phyloP scores from a whole-genome alignment of 2,797 vertebrate genomes.

The Leptoclinus maculatus region DNA sequence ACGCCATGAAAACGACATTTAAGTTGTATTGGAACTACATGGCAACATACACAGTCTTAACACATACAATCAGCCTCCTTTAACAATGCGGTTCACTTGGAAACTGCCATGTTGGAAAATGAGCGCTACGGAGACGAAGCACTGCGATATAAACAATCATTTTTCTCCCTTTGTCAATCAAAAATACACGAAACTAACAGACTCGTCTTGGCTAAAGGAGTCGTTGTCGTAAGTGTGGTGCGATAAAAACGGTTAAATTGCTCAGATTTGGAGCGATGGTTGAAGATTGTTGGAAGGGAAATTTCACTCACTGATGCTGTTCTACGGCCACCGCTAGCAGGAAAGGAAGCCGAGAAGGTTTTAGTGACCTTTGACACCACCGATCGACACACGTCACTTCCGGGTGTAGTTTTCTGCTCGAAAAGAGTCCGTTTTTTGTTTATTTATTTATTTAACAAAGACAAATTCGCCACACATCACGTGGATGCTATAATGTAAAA shows the following conservation, averaged over 20 bases:
- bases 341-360: conserved; percentile 82
- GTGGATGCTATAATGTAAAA: not conserved
- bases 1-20: accelerated
- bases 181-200: conserved; percentile 33
- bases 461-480: not conserved
- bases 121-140: conserved; percentile 1
- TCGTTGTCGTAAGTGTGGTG: accelerated
- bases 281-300: conserved; percentile 67
- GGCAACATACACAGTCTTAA: accelerated
- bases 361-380: conserved; percentile 78
- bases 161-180: not conserved
- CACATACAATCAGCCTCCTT: accelerated
- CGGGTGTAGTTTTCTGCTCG: conserved; percentile 6
- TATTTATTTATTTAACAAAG: not conserved
- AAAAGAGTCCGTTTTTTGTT: not conserved
- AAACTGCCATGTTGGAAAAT: conserved; percentile 74
- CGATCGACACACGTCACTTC: conserved; percentile 68
- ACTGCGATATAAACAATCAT: not conserved
- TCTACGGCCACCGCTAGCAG: conserved; percentile 78
- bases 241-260: not conserved
- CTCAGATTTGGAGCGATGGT: conserved; percentile 66
- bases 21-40: accelerated
- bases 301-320: conserved; percentile 81
- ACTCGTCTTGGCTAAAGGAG: accelerated
- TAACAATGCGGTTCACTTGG: not conserved